A percentile compares a stretch with the other conserved stretches of the same genome.
These are phyloP conservation scores for Okamejei kenojei DNA, from an alignment of 2,797 vertebrate species.

Conservation along the genomic window DNA sequence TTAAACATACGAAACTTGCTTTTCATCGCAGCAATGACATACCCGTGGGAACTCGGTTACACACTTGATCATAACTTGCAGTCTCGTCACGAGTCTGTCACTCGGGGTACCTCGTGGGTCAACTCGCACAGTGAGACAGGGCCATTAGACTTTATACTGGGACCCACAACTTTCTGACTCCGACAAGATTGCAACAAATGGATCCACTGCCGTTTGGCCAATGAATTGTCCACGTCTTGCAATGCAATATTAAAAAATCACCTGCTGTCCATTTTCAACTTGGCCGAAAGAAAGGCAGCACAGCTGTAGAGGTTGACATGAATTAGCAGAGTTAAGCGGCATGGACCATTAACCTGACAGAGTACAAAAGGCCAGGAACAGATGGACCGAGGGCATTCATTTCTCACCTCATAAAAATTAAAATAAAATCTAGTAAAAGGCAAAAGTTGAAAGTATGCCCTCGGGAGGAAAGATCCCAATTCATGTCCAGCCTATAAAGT, in stretches of 20 bases:
- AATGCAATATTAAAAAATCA: neutral
- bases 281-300: neutral
- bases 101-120: too few species aligned
- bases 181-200: too few species aligned
- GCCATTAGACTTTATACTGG: too few species aligned
- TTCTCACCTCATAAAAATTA: constrained; percentile 31
- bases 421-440: constrained; percentile 23
- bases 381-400: constrained; percentile 14
- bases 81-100: too few species aligned
- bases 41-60: too few species aligned
- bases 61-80: too few species aligned
- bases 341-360: neutral
- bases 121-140: too few species aligned
- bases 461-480: constrained; percentile 13
- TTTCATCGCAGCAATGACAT: too few species aligned
- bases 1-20: too few species aligned
- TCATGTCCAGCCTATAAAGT: constrained; percentile 1
- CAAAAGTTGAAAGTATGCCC: constrained; percentile 13
- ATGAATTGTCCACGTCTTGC: neutral
- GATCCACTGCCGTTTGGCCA: neutral
- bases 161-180: too few species aligned
- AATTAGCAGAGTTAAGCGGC: neutral
- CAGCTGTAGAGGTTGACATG: constrained; percentile 8
- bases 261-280: constrained; percentile 15
- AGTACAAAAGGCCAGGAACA: neutral